phyloP scores from a whole-genome alignment of 1,140 invertebrate genomes.

The Steinernema khuongi region DNA sequence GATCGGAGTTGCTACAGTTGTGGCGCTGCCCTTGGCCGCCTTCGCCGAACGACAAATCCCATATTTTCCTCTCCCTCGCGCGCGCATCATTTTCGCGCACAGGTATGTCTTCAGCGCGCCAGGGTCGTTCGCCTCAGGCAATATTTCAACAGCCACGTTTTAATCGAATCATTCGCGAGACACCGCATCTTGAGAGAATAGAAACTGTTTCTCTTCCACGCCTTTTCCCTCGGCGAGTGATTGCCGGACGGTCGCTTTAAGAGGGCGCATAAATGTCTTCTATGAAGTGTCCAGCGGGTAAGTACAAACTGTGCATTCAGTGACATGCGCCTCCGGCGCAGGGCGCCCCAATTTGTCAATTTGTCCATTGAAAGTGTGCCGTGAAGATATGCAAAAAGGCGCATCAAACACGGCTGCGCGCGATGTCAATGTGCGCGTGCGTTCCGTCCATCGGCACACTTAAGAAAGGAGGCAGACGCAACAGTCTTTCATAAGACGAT shows the following conservation, averaged over 20 bases:
- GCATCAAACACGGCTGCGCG: not conserved
- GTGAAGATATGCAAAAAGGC: not conserved
- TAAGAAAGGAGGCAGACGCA: too few relatives aligned
- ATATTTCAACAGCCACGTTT: not conserved
- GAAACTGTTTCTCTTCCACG: not conserved
- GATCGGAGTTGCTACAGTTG: not conserved
- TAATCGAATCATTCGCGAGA: slow-evolving; percentile 12
- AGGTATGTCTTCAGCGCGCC: not conserved
- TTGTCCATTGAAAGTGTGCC: not conserved
- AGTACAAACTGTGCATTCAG: not conserved
- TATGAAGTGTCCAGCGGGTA: not conserved
- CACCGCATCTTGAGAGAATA: not conserved
- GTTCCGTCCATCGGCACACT: not conserved
- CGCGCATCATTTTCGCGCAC: not conserved
- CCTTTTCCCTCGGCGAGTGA: too few relatives aligned
- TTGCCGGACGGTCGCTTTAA: too few relatives aligned
- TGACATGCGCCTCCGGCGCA: too few relatives aligned
- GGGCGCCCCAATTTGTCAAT: too few relatives aligned
- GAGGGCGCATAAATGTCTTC: too few relatives aligned
- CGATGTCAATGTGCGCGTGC: not conserved
- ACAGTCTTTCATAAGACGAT: too few relatives aligned
- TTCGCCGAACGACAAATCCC: not conserved
- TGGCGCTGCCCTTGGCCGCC: slow-evolving; percentile 14
- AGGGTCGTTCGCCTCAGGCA: not conserved
- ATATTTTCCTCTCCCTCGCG: not conserved